phyloP scores from a whole-genome alignment of 2,113 vertebrate species.

The Rynchops niger region DNA sequence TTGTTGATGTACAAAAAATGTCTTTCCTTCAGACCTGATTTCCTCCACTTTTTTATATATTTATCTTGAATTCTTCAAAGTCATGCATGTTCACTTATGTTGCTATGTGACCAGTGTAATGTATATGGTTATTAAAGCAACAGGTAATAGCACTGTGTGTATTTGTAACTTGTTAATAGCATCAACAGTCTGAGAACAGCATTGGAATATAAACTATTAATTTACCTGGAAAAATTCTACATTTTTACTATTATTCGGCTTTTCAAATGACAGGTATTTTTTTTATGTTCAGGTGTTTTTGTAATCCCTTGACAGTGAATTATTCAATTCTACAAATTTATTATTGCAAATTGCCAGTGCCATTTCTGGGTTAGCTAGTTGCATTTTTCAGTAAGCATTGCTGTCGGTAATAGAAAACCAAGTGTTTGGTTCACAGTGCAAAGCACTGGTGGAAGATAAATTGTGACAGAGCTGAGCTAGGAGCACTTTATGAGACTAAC shows the following conservation, averaged over 20 bases:
- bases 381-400: background rate
- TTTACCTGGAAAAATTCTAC: background rate
- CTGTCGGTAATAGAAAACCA: background rate
- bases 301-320: background rate
- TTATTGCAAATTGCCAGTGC: background rate
- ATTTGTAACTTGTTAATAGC: background rate
- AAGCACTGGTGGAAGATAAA: background rate
- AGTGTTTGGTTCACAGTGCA: background rate
- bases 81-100: background rate
- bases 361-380: background rate
- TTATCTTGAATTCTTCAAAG: background rate
- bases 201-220: background rate
- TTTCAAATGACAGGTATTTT: background rate
- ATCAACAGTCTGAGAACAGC: background rate
- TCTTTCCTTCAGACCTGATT: background rate
- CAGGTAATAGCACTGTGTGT: background rate
- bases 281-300: background rate
- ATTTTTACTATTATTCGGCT: background rate
- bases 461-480: background rate
- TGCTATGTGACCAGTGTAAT: background rate
- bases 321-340: background rate
- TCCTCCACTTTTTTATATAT: background rate
- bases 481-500: background rate
- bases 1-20: background rate
- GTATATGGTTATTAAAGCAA: background rate